These are phyloP conservation scores for Dysidea cf. avara DNA, from an alignment of 37 sponge, comb jelly and placozoan genomes.

Conservation along the genomic window DNA sequence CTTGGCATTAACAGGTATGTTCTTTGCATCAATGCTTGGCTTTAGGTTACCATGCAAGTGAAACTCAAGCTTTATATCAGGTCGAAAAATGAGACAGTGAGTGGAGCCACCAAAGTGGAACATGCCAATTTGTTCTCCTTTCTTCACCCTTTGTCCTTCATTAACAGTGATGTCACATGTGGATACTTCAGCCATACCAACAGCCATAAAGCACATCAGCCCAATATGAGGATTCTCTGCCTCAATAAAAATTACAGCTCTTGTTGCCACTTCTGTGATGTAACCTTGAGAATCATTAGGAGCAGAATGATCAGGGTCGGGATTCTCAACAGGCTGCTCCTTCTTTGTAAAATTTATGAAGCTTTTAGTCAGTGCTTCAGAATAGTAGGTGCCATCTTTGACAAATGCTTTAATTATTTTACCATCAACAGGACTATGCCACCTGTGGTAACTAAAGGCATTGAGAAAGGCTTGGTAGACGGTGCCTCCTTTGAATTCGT, in stretches of 20 bases:
- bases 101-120: constrained; percentile 43
- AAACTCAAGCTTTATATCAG: too few relatives aligned
- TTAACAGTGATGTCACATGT: constrained; percentile 25
- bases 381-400: neutral
- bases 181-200: constrained; percentile 41
- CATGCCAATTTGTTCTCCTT: constrained; percentile 34
- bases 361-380: neutral
- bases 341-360: too few relatives aligned
- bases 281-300: constrained; percentile 30
- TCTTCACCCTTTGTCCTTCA: constrained; percentile 11
- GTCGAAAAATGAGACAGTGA: constrained; percentile 26
- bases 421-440: constrained; percentile 14
- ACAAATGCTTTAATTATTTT: neutral
- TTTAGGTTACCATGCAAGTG: too few relatives aligned
- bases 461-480: too few relatives aligned
- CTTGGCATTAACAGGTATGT: constrained; percentile 15
- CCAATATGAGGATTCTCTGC: constrained; percentile 21
- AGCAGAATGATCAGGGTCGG: too few relatives aligned
- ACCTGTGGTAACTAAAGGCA: neutral
- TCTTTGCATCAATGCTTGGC: neutral
- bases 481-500: constrained; percentile 16
- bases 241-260: constrained; percentile 22
- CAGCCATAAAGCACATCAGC: constrained; percentile 31
- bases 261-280: constrained; percentile 17
- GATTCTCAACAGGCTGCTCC: too few relatives aligned